Conservation (phyloP, 2,113 vertebrate genomes). For the Xiphophorus couchianus region DNA sequence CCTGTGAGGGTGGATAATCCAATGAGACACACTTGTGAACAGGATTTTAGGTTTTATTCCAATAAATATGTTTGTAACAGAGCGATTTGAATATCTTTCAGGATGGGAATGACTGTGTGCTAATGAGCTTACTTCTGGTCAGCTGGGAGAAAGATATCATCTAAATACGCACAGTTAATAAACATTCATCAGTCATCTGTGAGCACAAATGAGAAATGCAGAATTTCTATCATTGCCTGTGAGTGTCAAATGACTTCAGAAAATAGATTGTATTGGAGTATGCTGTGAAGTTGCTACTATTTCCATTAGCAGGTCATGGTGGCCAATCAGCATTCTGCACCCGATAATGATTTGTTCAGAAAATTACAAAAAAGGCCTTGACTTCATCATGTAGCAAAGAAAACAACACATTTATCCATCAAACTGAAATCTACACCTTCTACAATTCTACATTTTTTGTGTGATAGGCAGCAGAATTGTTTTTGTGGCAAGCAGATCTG, state of each 20-base stretch:
- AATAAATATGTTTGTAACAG: background rate
- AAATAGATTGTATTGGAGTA: background rate
- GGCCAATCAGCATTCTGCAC: background rate
- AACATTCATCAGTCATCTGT: background rate
- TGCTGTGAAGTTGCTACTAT: background rate
- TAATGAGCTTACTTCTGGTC: background rate
- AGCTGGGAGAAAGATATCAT: background rate
- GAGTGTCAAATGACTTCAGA: background rate
- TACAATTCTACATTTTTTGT: background rate
- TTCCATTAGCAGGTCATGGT: background rate
- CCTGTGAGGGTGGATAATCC: background rate
- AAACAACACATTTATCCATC: background rate
- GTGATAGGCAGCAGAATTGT: background rate
- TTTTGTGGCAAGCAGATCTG: background rate
- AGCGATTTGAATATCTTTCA: background rate
- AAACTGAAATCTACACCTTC: background rate
- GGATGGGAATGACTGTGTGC: background rate
- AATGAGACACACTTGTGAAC: background rate
- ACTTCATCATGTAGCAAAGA: background rate
- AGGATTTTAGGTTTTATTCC: background rate
- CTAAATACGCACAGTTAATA: background rate
- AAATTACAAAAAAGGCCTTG: too few species aligned
- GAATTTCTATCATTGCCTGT: background rate
- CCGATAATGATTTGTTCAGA: background rate
- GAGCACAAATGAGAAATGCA: background rate